Evolutionary conservation across 2,113 vertebrate species (phyloP), one percentile per base, ranked within the genome.

Genomic region (Bubo blakistoni): DNA sequence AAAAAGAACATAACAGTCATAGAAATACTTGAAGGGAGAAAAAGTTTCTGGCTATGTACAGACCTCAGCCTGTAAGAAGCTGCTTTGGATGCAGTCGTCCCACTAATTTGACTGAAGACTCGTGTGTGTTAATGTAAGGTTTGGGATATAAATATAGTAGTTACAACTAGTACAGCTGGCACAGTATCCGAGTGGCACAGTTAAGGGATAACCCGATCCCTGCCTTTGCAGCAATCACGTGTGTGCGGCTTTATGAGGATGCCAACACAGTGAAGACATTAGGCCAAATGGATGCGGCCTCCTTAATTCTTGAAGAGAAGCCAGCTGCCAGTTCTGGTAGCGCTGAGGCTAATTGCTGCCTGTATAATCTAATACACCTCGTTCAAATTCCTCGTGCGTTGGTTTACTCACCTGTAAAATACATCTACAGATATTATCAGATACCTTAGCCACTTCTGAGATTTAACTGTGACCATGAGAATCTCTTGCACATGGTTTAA

Each of bases 381-480:
- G 0, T n/a, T 69, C 2, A 1, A 38, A 34, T 44, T 65, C 13
- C 36, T 52, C 2, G 0, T 34, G n/a, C 13, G 0, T 20, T 71
- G 26, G 5, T 59, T 86, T 73, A 20, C 42, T 55, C 42, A 8
- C 44, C 36, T 52, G 9, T 46, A 36, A 74, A 91, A 91, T 25
- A 69, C 0, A 1, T 27, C 38, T 49, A 16, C 24, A 27, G 29
- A 32, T 57, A 36, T 30, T 59, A 19, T 19, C 2, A 0, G 51
- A 17, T 15, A 13, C 29, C 7, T 49, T 57, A 30, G 32, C n/a
- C n/a, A n/a, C 40, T 67, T 27, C 54, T 52, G 36, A 57, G 42
- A 9, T 40, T 36, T 18, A 30, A 18, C 44, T 11, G 25, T 38
- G 63, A n/a, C 38, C 9, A 3, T 2, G 17, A 7, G 25, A 81